These are phyloP conservation scores for Drosophila antonietae DNA, from an alignment of 2,888 invertebrate genomes.

Conservation along the genomic window DNA sequence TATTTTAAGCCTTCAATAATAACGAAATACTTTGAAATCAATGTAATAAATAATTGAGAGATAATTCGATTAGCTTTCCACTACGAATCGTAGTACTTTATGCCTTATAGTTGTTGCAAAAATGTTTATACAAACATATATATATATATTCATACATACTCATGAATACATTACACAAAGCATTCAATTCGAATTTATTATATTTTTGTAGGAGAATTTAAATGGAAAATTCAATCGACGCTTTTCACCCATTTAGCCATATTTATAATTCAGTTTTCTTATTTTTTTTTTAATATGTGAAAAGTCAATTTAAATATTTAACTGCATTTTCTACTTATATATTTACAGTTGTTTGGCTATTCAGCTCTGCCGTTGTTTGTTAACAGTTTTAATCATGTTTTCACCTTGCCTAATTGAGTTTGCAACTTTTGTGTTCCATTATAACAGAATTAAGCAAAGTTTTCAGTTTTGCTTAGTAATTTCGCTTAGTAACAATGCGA, in stretches of 20 bases:
- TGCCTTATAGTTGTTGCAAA: not conserved
- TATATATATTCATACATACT: not conserved
- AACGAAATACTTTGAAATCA: not conserved
- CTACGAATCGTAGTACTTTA: not conserved
- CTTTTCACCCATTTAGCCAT: not conserved
- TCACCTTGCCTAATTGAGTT: slow-evolving; percentile 10
- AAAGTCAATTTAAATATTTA: not conserved
- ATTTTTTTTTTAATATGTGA: not conserved
- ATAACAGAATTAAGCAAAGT: not conserved
- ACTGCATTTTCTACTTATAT: not conserved
- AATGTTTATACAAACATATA: not conserved
- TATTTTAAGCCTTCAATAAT: not conserved
- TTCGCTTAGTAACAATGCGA: not conserved
- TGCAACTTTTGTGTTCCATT: not conserved
- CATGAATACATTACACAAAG: not conserved
- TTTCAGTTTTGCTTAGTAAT: slow-evolving; percentile 6
- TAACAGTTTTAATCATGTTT: not conserved
- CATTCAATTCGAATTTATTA: too few species aligned
- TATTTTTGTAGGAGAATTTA: too few species aligned
- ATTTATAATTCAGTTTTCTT: not conserved
- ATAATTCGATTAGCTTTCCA: not conserved
- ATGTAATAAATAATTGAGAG: not conserved
- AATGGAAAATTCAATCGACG: too few species aligned
- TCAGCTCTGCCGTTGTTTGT: not conserved
- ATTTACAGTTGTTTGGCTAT: not conserved